Conservation (phyloP, 2,797 vertebrate genomes). For the Propithecus perrieri region DNA sequence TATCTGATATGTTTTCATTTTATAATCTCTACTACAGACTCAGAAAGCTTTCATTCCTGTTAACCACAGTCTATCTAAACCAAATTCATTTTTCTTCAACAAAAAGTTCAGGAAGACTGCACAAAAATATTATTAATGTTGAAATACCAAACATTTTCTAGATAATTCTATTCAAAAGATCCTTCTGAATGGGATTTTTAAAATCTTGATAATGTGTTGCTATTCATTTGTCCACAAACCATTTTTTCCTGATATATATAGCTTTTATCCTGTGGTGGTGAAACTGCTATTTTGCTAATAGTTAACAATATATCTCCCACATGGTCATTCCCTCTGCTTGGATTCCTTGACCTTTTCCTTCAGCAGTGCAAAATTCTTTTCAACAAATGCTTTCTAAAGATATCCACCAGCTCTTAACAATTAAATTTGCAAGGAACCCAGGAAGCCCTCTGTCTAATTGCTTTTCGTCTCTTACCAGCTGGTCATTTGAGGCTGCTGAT, state of each 20-base stretch:
- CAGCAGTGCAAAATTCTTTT: constrained; percentile 36
- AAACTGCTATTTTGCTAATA: constrained; percentile 50
- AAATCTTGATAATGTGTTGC: constrained; percentile 56
- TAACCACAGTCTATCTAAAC: constrained; percentile 57
- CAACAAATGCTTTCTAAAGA: constrained; percentile 55
- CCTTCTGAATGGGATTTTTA: constrained; percentile 51
- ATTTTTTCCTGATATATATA: background rate
- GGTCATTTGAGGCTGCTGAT: background rate
- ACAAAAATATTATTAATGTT: constrained; percentile 64
- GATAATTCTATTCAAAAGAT: constrained; percentile 69
- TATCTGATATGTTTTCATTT: constrained; percentile 57
- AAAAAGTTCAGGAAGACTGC: constrained; percentile 49
- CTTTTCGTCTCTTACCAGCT: constrained; percentile 31
- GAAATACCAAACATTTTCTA: constrained; percentile 69
- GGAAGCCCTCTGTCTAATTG: constrained; percentile 38
- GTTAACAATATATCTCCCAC: constrained; percentile 43
- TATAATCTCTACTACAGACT: constrained; percentile 58
- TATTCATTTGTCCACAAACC: constrained; percentile 50
- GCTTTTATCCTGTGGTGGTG: constrained; percentile 1
- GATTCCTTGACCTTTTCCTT: constrained; percentile 64
- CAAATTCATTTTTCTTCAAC: constrained; percentile 58
- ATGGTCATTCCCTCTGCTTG: constrained; percentile 9
- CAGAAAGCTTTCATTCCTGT: constrained; percentile 61
- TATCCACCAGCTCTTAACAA: constrained; percentile 26
- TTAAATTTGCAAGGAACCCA: constrained; percentile 11